A percentile compares a stretch with the other conserved stretches of the same genome.
These are phyloP conservation scores for Platyrinchus mystaceus DNA, from an alignment of 2,797 vertebrate species.

Conservation along the genomic window DNA sequence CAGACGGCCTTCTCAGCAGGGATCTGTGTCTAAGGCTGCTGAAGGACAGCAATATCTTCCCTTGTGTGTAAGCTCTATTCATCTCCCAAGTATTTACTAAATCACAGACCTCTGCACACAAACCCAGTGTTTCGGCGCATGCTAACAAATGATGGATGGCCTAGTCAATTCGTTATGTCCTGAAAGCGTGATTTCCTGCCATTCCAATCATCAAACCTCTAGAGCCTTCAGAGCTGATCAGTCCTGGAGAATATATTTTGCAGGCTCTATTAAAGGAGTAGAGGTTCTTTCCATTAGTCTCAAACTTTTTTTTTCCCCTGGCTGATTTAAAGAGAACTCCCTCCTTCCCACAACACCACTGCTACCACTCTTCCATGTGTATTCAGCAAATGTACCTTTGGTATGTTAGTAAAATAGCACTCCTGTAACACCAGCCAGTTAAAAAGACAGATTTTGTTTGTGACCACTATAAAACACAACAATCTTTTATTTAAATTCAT, in stretches of 20 bases:
- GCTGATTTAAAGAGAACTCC: constrained; percentile 61
- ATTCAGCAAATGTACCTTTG: constrained; percentile 11
- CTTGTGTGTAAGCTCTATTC: constrained; percentile 83
- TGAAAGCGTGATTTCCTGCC: constrained; percentile 99
- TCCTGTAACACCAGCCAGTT: neutral
- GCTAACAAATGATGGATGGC: constrained; percentile 99
- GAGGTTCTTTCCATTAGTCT: constrained; percentile 86
- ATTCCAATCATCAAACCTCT: constrained; percentile 98
- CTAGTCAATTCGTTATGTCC: constrained; percentile 99
- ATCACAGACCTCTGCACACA: constrained; percentile 91
- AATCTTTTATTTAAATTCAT: constrained; percentile 47
- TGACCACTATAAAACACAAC: constrained; percentile 10
- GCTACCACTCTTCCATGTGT: neutral
- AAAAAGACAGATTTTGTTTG: constrained; percentile 6
- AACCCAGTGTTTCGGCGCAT: constrained; percentile 87
- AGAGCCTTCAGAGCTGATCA: constrained; percentile 95
- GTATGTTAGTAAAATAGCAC: neutral
- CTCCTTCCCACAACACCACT: neutral
- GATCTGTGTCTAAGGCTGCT: constrained; percentile 82
- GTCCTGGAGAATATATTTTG: constrained; percentile 94
- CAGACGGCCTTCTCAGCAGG: constrained; percentile 84
- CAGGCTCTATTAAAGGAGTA: constrained; percentile 94
- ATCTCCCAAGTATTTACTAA: constrained; percentile 92
- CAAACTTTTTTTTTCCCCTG: constrained; percentile 47
- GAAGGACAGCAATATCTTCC: constrained; percentile 85